These are phyloP conservation scores for Baccha elongata DNA, from an alignment of 2,888 invertebrate genomes.

Conservation along the genomic window DNA sequence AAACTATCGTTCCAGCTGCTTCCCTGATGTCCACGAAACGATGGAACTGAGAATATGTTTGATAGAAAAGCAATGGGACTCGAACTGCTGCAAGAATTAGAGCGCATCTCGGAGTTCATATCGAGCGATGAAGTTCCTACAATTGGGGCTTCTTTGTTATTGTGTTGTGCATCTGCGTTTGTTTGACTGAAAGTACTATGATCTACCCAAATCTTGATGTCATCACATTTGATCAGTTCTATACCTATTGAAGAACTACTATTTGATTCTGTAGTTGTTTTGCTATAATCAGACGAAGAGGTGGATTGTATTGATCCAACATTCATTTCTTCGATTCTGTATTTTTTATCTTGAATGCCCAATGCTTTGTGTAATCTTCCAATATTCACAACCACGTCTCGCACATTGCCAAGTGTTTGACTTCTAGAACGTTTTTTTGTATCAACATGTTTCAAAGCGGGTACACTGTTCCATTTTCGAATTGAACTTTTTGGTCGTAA, in stretches of 20 bases:
- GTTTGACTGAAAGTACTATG: conserved; percentile 72
- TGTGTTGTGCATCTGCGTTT: conserved; percentile 47
- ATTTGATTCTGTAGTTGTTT: conserved; percentile 47
- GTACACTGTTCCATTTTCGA: conserved; percentile 75
- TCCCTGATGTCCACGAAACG: conserved; percentile 74
- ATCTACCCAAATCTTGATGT: conserved; percentile 82
- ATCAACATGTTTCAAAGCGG: conserved; percentile 67
- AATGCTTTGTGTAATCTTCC: conserved; percentile 60
- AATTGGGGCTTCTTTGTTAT: conserved; percentile 55
- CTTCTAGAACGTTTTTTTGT: conserved; percentile 52
- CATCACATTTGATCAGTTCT: conserved; percentile 81
- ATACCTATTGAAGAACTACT: conserved; percentile 73
- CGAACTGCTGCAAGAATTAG: conserved; percentile 74
- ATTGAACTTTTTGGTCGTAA: conserved; percentile 56
- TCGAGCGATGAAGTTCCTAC: conserved; percentile 38
- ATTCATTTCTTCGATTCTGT: conserved; percentile 11
- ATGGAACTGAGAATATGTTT: conserved; percentile 78
- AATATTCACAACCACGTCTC: conserved; percentile 62
- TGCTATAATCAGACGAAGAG: conserved; percentile 71
- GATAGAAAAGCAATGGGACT: conserved; percentile 78
- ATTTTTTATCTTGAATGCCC: conserved; percentile 45
- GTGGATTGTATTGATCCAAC: conserved; percentile 60
- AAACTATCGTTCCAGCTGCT: conserved; percentile 77
- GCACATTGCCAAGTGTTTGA: conserved; percentile 44
- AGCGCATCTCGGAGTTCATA: conserved; percentile 42